Evolutionary conservation across 1,140 invertebrate species (phyloP), one percentile per base, ranked within the genome.

Genomic region (Drosophila nikananu): DNA sequence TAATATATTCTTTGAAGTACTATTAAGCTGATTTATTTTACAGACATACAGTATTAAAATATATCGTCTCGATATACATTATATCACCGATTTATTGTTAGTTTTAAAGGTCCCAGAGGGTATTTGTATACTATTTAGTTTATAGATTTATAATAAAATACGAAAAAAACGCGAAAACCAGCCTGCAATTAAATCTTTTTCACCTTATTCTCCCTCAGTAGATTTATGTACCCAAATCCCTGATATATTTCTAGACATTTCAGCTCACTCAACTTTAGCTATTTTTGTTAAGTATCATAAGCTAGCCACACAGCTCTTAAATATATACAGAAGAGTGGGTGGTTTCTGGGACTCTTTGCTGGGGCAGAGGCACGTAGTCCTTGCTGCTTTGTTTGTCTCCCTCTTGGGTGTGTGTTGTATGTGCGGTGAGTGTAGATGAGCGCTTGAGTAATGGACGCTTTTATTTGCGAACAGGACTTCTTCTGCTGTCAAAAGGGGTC

Each of bases 361-460:
- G 70, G 55, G 70, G 55, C 55, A 60, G 27, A 30, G 67, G 70
- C 67, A 73, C 70, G 70, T 73, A 73, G 67, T 73, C 67, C 55
- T 73, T 48, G 41, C 65, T 72, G 70, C 67, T 73, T 73, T 73
- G 70, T 73, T 73, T 73, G 70, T 73, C 70, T 42, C 23, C 23
- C 55, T 51, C 57, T 35, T 42, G 67, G 44, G 27, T 37, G 19
- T 48, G 49, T 48, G 52, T 25, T n/a, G 42, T 72, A 58, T 17
- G 48, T 51, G 25, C 2, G 9, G 17, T 51, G 49, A 58, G 76
- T 59, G 60, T 71, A 41, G 54, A 23, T 30, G 39, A 44, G 51
- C 86, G 86, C 84, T 90, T 90, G 86, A 90, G 86, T 90, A 90
- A 90, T 90, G 86, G 86, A 90, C 86, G 86, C 86, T 82, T 90